Evolutionary conservation across 2,113 vertebrate species (phyloP), one percentile per base, ranked within the genome.

Genomic region (Riparia riparia): DNA sequence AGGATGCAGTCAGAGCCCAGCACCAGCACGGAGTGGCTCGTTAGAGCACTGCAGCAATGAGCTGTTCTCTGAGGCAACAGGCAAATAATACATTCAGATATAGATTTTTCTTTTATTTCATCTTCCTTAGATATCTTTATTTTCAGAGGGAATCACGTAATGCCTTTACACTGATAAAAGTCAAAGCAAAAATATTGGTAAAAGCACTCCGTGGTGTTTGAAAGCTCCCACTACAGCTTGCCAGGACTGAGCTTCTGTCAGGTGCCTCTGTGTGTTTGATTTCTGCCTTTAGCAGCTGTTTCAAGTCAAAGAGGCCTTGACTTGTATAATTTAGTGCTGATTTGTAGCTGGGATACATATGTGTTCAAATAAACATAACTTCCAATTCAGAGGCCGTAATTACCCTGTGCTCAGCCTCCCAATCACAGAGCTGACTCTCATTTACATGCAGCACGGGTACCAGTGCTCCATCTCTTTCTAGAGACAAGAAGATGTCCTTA

Each of bases 91-190:
- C 51, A 91, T 69, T 82, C 94, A 90, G 42, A 39, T 93, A 68
- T 76, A 45, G 58, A 84, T 92, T 95, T 95, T 92, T 49, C 54
- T 82, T 45, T 71, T 81, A 66, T 82, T 96, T 96, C 41, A 82
- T 90, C 71, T 82, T 80, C n/a, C 45, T 80, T 44, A 57, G 76
- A 47, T 70, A 58, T 34, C 58, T 88, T 72, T 63, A 28, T 95
- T 95, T 95, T 93, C 89, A 81, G 76, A 83, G 39, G 24, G 63
- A 90, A 80, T 65, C 29, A 9, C 8, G 34, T 69, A 80, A 82
- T 72, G 44, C 49, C 51, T 91, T 77, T 76, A n/a, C 28, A 17
- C 44, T 65, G 45, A 70, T 60, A 64, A 79, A 97, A 94, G 76
- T 70, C 50, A 64, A 71, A 69, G 66, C 26, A 37, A 77, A 79